phyloP scores from a whole-genome alignment of 2,113 vertebrate genomes.

The Lepus americanus region DNA sequence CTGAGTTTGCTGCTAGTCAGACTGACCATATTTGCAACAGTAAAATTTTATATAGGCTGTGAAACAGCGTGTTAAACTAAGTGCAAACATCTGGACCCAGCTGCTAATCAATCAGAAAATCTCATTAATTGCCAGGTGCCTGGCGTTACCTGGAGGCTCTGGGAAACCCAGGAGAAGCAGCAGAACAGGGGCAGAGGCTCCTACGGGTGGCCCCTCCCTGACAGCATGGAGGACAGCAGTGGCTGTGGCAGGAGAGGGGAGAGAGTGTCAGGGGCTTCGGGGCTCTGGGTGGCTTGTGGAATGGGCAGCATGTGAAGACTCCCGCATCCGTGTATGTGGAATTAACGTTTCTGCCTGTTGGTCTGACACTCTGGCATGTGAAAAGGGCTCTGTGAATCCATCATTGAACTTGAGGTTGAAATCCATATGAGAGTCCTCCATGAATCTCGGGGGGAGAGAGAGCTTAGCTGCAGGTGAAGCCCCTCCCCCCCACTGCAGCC shows the following conservation, averaged over 20 bases:
- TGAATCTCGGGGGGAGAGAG: not conserved
- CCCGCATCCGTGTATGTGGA: conserved; percentile 39
- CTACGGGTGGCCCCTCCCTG: no score
- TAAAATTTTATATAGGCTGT: not conserved
- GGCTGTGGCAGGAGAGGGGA: not conserved
- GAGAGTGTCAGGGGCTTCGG: not conserved
- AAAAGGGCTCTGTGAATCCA: not conserved
- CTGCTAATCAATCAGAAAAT: not conserved
- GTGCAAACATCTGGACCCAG: not conserved
- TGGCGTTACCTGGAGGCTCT: not conserved
- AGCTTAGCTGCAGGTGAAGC: not conserved
- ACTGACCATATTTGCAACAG: not conserved
- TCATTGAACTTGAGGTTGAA: not conserved
- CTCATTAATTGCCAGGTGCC: not conserved
- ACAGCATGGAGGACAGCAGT: no score
- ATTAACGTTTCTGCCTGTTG: not conserved
- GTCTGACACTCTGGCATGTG: not conserved
- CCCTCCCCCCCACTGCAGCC: not conserved
- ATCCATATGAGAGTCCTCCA: not conserved
- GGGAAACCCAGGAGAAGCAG: not conserved
- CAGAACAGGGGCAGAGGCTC: not conserved
- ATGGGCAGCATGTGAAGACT: no score
- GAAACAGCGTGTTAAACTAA: conserved; percentile 12
- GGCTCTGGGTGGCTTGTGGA: not conserved
- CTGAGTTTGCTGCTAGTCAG: not conserved